These are phyloP conservation scores for Ondatra zibethicus DNA, from an alignment of 2,113 vertebrate species.

Conservation along the genomic window DNA sequence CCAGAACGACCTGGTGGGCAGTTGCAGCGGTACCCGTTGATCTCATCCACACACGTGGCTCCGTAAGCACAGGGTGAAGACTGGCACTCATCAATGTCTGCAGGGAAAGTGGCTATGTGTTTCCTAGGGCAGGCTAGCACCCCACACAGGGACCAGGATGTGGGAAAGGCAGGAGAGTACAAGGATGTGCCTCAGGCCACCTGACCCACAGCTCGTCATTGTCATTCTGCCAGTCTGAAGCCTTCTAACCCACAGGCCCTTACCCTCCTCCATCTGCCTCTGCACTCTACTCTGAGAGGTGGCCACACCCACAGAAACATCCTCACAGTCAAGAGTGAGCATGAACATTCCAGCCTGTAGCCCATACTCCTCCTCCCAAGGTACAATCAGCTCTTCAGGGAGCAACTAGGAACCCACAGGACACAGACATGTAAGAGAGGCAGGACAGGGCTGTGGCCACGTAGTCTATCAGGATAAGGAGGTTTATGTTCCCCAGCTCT, in stretches of 20 bases:
- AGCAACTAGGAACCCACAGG: neutral
- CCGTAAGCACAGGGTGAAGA: conserved; percentile 95
- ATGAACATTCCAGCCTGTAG: neutral
- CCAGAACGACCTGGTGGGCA: conserved; percentile 93
- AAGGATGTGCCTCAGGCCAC: neutral
- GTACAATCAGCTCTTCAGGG: too few species aligned
- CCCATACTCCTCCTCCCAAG: neutral
- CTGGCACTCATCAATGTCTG: conserved; percentile 98
- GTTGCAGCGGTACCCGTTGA: conserved; percentile 93
- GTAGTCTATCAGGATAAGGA: accelerated
- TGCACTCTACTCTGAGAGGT: accelerated
- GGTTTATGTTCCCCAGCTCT: accelerated
- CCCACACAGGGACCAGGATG: neutral
- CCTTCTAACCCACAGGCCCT: neutral
- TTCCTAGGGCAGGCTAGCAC: neutral
- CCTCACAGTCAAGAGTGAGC: neutral
- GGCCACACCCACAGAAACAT: neutral
- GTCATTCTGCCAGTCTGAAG: neutral
- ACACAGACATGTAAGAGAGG: accelerated
- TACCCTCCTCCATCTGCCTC: accelerated
- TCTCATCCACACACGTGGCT: conserved; percentile 95
- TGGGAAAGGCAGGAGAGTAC: too few species aligned
- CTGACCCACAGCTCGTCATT: neutral
- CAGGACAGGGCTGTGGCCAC: accelerated
- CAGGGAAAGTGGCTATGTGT: accelerated